A percentile compares a stretch with the other conserved stretches of the same genome.
Evolutionary conservation across 2,888 invertebrate species (phyloP).

Genomic region (Pyrrhosoma nymphula): DNA sequence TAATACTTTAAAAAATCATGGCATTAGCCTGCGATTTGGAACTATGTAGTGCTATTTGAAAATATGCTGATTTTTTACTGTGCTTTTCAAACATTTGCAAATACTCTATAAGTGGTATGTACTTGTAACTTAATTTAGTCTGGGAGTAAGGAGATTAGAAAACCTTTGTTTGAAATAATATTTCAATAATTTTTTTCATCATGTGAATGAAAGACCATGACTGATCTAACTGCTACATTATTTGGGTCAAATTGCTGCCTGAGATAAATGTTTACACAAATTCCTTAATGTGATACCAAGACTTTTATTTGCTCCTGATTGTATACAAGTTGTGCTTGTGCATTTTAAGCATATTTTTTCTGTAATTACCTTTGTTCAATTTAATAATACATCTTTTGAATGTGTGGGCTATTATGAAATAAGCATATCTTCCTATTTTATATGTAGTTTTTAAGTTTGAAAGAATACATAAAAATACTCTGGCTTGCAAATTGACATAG

Average conservation of each 20-base stretch:
- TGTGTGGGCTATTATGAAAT: not conserved
- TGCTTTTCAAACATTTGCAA: not conserved
- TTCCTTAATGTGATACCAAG: not conserved
- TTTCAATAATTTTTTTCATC: constrained; percentile 34
- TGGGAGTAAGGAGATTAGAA: not conserved
- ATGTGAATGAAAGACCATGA: constrained; percentile 32
- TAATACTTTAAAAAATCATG: too few relatives aligned
- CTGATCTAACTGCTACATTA: not conserved
- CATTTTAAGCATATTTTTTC: not conserved
- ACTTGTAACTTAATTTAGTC: not conserved
- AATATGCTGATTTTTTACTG: too few relatives aligned
- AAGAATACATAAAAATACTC: not conserved
- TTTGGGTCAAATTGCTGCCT: not conserved
- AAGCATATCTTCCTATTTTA: not conserved
- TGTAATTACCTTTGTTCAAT: not conserved
- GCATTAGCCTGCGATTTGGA: too few relatives aligned
- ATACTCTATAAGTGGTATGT: not conserved
- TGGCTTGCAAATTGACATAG: not conserved
- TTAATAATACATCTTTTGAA: not conserved
- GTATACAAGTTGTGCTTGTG: not conserved
- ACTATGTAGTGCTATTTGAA: too few relatives aligned
- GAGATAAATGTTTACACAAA: not conserved
- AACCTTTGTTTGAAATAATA: not conserved
- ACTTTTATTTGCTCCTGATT: not conserved
- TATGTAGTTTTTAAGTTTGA: not conserved